A percentile compares a stretch with the other conserved stretches of the same genome.
Conservation (phyloP, 2,888 invertebrate genomes). For the Polydrusus tereticollis region DNA sequence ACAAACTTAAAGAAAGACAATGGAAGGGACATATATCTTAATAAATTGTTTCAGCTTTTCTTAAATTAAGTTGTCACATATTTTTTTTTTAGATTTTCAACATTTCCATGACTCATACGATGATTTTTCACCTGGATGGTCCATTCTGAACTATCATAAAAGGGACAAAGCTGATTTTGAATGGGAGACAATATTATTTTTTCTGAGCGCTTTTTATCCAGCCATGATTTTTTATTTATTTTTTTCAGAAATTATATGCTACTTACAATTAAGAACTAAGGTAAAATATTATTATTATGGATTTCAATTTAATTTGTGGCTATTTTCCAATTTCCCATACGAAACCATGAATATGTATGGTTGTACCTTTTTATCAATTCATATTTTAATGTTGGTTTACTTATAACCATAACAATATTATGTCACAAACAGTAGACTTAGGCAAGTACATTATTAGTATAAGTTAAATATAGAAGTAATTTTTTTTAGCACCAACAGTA, state of each 20-base stretch:
- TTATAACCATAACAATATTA: no score
- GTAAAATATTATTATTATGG: slow-evolving; percentile 38
- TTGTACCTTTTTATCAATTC: no score
- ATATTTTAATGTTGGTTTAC: no score
- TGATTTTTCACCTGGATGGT: slow-evolving; percentile 74
- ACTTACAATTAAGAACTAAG: slow-evolving; percentile 47
- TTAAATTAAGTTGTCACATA: no score
- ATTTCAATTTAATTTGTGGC: not conserved
- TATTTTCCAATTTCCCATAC: not conserved
- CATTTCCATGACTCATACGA: slow-evolving; percentile 65
- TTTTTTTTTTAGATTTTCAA: slow-evolving; percentile 63
- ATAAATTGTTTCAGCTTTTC: no score
- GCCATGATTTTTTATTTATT: slow-evolving; percentile 72
- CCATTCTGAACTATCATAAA: slow-evolving; percentile 67
- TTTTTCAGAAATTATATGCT: slow-evolving; percentile 69
- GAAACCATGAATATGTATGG: slow-evolving; percentile 21
- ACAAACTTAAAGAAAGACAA: no score
- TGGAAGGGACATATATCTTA: no score
- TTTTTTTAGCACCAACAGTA: slow-evolving; percentile 67
- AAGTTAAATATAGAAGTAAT: not conserved
- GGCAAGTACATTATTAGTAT: not conserved
- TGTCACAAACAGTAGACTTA: no score
- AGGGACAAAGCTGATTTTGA: slow-evolving; percentile 80
- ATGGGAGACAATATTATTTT: slow-evolving; percentile 76
- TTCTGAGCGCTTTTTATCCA: slow-evolving; percentile 69